Percentiles rank a stretch among this genome's conserved stretches.
phyloP scores from a whole-genome alignment of 2,113 vertebrate genomes.

The Vidua chalybeata region DNA sequence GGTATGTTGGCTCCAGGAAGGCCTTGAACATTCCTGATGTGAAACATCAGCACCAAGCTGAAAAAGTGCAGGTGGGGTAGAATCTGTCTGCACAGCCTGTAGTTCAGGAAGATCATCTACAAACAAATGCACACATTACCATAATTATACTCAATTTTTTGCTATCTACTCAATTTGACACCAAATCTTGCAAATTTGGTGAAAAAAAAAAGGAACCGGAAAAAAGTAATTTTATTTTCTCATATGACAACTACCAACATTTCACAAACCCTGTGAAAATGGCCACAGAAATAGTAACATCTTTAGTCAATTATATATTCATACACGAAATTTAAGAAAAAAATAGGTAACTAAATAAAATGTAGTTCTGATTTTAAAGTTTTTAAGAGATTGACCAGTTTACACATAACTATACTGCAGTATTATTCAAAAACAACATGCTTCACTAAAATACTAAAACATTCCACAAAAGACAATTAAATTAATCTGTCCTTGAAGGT shows the following conservation, averaged over 20 bases:
- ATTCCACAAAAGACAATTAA: neutral
- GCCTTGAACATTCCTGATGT: slow-evolving; percentile 86
- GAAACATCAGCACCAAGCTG: slow-evolving; percentile 88
- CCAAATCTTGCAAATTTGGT: neutral
- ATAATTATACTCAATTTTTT: neutral
- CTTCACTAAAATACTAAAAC: neutral
- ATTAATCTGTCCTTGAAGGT: neutral
- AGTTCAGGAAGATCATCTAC: slow-evolving; percentile 97
- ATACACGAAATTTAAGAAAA: neutral
- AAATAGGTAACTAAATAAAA: neutral
- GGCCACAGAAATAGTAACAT: neutral
- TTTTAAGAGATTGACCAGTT: neutral
- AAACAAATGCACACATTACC: slow-evolving; percentile 24
- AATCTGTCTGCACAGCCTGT: slow-evolving; percentile 92
- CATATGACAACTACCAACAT: neutral
- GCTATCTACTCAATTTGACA: neutral
- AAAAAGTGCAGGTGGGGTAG: slow-evolving; percentile 84
- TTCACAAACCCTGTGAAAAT: neutral
- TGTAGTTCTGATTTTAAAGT: neutral
- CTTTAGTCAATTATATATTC: neutral
- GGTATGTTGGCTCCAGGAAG: slow-evolving; percentile 79
- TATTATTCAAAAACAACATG: neutral
- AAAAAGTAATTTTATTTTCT: neutral
- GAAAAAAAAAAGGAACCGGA: neutral
- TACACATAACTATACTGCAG: neutral